Evolutionary conservation across 2,888 invertebrate species (phyloP).

Genomic region (Stenolophus ochropezus): DNA sequence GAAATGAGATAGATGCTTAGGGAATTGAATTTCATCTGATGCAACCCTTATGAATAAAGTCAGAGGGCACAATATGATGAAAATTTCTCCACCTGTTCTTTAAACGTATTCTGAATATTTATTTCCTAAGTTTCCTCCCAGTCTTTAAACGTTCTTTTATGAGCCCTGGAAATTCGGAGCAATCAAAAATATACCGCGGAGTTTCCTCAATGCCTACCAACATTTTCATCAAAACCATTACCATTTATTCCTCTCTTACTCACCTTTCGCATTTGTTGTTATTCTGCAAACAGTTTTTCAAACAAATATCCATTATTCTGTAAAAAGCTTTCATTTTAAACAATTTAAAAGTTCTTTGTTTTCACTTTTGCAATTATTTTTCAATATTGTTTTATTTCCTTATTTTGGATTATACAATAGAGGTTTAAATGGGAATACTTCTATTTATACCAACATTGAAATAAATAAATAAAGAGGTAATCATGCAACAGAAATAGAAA

Average conservation of each 20-base stretch:
- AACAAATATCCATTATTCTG: background rate
- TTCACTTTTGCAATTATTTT: too few species aligned
- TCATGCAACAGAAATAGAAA: background rate
- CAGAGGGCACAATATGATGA: constrained; percentile 48
- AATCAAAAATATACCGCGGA: constrained; percentile 17
- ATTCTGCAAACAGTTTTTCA: background rate
- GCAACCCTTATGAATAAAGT: constrained; percentile 49
- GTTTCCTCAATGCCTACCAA: background rate
- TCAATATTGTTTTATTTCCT: too few species aligned
- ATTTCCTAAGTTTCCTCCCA: constrained; percentile 32
- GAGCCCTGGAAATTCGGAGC: constrained; percentile 18
- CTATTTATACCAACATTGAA: too few species aligned
- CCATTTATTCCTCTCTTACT: background rate
- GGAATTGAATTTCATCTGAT: constrained; percentile 56
- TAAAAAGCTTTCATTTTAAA: too few species aligned
- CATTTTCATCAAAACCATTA: background rate
- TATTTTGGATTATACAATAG: too few species aligned
- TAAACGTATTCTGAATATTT: constrained; percentile 56
- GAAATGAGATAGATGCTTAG: constrained; percentile 47
- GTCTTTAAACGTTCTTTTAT: constrained; percentile 37
- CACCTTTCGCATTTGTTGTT: background rate
- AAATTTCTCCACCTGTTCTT: constrained; percentile 51
- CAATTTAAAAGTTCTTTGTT: too few species aligned
- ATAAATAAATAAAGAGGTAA: background rate
- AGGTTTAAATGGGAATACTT: too few species aligned